Evolutionary conservation across 2,113 vertebrate genomes (phyloP).

Genomic region (Ovis aries): DNA sequence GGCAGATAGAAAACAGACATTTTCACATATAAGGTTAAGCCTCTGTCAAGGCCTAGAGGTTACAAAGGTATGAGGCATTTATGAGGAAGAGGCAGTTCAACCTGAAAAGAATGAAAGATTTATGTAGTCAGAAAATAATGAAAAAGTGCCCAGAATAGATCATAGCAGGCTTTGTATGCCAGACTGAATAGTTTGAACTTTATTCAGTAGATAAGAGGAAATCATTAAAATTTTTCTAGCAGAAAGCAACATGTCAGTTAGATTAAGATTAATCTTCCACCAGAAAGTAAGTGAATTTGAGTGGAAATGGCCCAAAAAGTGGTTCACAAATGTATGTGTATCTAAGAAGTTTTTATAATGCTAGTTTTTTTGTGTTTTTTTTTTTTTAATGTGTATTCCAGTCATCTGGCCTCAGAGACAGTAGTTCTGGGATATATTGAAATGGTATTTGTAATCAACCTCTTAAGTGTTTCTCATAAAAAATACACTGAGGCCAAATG

Average conservation of each 20-base stretch:
- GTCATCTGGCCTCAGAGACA: not conserved
- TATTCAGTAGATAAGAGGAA: not conserved
- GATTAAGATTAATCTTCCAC: not conserved
- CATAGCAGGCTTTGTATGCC: not conserved
- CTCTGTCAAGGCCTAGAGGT: not conserved
- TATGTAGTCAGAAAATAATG: not conserved
- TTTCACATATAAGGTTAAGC: not conserved
- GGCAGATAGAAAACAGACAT: not conserved
- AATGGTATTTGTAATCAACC: not conserved
- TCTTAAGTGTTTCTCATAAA: not conserved
- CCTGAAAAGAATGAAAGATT: slow-evolving; percentile 4
- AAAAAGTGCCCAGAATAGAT: not conserved
- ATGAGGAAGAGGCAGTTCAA: not conserved
- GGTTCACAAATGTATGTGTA: not conserved
- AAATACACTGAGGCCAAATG: not conserved
- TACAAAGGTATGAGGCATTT: not conserved
- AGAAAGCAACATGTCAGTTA: not conserved
- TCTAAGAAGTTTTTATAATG: not conserved
- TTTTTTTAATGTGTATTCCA: not conserved
- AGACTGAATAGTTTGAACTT: not conserved
- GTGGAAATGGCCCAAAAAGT: not conserved
- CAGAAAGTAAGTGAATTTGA: not conserved
- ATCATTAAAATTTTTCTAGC: not conserved
- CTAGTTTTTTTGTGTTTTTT: not conserved
- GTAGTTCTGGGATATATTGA: not conserved